A percentile compares a stretch with the other conserved stretches of the same genome.
These are phyloP conservation scores for Strigops habroptila DNA, from an alignment of 2,113 vertebrate species.

Conservation along the genomic window DNA sequence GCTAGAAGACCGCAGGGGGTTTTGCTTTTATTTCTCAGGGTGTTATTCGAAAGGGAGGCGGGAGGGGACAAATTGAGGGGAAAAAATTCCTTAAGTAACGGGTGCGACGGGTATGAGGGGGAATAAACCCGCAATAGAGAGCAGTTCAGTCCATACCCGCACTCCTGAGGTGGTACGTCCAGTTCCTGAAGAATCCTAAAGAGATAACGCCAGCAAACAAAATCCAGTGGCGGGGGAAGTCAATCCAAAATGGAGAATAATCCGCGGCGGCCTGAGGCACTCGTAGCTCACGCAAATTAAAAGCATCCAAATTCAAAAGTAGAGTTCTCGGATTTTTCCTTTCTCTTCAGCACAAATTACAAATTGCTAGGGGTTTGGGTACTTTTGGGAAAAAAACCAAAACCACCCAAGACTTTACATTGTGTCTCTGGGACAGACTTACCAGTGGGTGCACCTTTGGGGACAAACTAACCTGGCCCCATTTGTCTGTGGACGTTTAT, in stretches of 20 bases:
- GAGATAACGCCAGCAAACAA: slow-evolving; percentile 71
- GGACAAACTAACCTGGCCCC: slow-evolving; percentile 58
- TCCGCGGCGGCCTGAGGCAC: slow-evolving; percentile 80
- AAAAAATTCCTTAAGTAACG: slow-evolving; percentile 28
- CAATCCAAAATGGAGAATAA: slow-evolving; percentile 83
- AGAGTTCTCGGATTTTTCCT: slow-evolving; percentile 51
- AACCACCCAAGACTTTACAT: slow-evolving; percentile 32
- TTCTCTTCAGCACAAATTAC: slow-evolving; percentile 52
- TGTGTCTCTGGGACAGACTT: slow-evolving; percentile 65
- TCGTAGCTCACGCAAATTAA: slow-evolving; percentile 66
- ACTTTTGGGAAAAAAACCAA: not conserved
- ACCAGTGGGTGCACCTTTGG: slow-evolving; percentile 47
- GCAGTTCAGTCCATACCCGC: slow-evolving; percentile 73
- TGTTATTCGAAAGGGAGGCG: slow-evolving; percentile 47
- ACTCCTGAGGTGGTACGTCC: slow-evolving; percentile 73
- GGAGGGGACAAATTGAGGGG: slow-evolving; percentile 50
- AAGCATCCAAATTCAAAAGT: slow-evolving; percentile 67
- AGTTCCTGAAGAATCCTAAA: slow-evolving; percentile 78
- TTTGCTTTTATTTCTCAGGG: slow-evolving; percentile 49
- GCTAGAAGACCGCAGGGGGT: slow-evolving; percentile 30
- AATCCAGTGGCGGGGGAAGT: slow-evolving; percentile 77
- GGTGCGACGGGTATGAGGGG: slow-evolving; percentile 72
- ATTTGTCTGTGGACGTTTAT: slow-evolving; percentile 57
- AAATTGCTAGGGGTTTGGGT: slow-evolving; percentile 1
- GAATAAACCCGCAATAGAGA: slow-evolving; percentile 65